Conservation (phyloP, 2,888 invertebrate species). For the Branchipolynoe longqiensis region DNA sequence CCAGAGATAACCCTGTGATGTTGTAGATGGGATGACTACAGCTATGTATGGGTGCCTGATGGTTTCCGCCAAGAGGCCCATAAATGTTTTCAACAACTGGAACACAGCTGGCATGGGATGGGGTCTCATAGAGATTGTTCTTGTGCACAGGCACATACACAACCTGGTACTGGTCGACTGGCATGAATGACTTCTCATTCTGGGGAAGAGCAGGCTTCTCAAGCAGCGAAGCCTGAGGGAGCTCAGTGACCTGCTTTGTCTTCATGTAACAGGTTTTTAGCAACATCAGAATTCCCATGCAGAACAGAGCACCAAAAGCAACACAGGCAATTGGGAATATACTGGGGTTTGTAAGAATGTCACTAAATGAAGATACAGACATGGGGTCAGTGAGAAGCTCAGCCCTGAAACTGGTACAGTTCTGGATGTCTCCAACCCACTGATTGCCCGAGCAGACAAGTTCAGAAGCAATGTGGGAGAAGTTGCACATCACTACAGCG, state of each 20-base stretch:
- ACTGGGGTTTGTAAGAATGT: constrained; percentile 52
- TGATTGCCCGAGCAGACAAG: constrained; percentile 40
- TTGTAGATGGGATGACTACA: no score
- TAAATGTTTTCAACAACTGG: not conserved
- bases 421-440: constrained; percentile 48
- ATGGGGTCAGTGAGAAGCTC: not conserved
- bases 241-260: not conserved
- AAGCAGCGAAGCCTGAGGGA: no score
- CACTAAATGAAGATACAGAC: not conserved
- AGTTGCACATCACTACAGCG: constrained; percentile 39
- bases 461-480: not conserved
- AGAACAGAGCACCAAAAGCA: constrained; percentile 63
- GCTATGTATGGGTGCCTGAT: no score
- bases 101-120: no score
- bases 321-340: constrained; percentile 65
- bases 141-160: no score
- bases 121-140: no score
- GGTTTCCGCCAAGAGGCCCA: not conserved
- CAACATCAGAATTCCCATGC: constrained; percentile 65
- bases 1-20: no score
- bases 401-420: constrained; percentile 12
- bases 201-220: no score
- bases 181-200: no score
- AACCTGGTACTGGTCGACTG: no score
- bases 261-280: not conserved